A percentile compares a stretch with the other conserved stretches of the same genome.
phyloP scores from a whole-genome alignment of 2,113 vertebrate genomes.

The Sorex fumeus region DNA sequence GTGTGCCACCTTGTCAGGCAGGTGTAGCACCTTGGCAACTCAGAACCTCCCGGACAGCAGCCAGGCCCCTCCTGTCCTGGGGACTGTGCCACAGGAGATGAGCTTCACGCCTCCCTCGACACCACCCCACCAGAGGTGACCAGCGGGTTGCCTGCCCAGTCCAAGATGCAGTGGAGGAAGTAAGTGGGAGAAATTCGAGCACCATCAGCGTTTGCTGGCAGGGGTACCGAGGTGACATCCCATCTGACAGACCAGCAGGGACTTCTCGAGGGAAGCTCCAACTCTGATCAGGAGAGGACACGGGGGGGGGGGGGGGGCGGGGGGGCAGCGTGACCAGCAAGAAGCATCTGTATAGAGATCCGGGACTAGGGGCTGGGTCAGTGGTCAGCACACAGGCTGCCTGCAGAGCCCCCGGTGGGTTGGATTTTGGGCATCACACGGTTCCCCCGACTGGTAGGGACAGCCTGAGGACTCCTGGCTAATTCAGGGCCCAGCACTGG shows the following conservation, averaged over 20 bases:
- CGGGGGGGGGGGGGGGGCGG: too few relatives aligned
- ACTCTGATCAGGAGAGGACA: not conserved
- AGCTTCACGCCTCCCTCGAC: constrained; percentile 80
- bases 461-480: too few relatives aligned
- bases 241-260: not conserved
- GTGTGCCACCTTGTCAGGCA: not conserved
- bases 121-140: constrained; percentile 74
- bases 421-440: too few relatives aligned
- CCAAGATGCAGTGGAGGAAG: constrained; percentile 3
- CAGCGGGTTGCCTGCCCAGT: constrained; percentile 50
- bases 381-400: not conserved
- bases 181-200: not conserved
- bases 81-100: constrained; percentile 70
- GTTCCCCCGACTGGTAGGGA: too few relatives aligned
- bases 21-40: constrained; percentile 41
- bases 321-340: not conserved
- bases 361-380: not conserved
- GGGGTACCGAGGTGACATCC: not conserved
- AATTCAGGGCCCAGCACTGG: too few relatives aligned
- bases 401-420: not conserved
- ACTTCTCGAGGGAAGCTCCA: not conserved
- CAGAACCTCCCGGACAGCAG: constrained; percentile 48
- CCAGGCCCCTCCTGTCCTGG: constrained; percentile 62
- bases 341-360: not conserved
- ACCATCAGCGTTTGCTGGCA: not conserved